Conservation (phyloP, 2,797 vertebrate genomes). For the Sebastes vulpes region DNA sequence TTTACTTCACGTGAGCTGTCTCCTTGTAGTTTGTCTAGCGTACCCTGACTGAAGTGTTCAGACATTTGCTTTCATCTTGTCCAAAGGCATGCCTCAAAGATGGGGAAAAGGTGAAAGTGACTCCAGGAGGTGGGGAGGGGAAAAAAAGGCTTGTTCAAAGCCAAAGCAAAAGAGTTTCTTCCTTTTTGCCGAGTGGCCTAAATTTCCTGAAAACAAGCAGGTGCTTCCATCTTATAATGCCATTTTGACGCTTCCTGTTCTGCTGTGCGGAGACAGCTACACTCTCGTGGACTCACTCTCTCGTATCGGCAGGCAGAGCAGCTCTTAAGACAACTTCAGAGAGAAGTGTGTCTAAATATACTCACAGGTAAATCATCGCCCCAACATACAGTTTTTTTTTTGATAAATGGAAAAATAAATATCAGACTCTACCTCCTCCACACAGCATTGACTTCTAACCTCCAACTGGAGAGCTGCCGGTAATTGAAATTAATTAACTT, state of each 20-base stretch:
- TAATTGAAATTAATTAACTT: conserved; percentile 87
- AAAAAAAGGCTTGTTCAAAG: conserved; percentile 59
- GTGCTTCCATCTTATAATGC: conserved; percentile 37
- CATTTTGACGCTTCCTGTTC: conserved; percentile 39
- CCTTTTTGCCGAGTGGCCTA: conserved; percentile 35
- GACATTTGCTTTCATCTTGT: conserved; percentile 75
- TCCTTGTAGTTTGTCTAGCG: conserved; percentile 34
- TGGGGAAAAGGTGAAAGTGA: conserved; percentile 58
- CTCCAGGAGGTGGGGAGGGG: not conserved
- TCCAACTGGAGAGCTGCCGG: conserved; percentile 39
- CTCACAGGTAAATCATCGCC: conserved; percentile 29
- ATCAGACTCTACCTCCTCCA: conserved; percentile 26
- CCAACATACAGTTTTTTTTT: not conserved
- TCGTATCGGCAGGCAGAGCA: conserved; percentile 42
- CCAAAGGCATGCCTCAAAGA: conserved; percentile 62
- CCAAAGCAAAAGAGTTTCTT: conserved; percentile 30
- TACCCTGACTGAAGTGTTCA: conserved; percentile 52
- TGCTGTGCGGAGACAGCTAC: conserved; percentile 19
- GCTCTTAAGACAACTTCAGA: conserved; percentile 46
- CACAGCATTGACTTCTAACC: conserved; percentile 64
- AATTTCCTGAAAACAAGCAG: conserved; percentile 58
- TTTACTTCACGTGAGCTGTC: conserved; percentile 54
- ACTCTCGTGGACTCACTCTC: conserved; percentile 14
- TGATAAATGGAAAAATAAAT: conserved; percentile 58
- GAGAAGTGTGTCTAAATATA: conserved; percentile 32